Base-by-base conservation (phyloP, 2,888 invertebrate genomes). In the Nephrocerus scutellatus region DNA sequence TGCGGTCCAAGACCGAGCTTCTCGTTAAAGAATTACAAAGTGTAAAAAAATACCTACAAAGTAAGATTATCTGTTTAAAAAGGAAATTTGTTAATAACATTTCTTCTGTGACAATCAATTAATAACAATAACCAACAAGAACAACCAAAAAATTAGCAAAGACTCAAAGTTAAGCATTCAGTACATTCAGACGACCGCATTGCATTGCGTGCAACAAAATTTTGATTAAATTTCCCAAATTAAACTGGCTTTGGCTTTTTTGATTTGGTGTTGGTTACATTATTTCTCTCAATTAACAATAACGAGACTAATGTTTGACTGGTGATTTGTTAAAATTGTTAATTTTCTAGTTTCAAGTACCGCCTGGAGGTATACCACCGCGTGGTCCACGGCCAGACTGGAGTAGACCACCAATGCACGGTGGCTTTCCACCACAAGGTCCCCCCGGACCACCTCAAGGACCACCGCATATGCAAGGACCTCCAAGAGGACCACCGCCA, bases 361-460 rank as follows among this genome's bases (percentile, higher is more conserved):
- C 67, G 12, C 64, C 66, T 25, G 71, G 72, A 42, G 72, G 72
- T 4, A 73, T 74, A 72, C 71, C 68, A 32, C 70, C 67, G 15
- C 59, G 69, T 33, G 71, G 72, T 14, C 80, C 80, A 10, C 73
- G 81, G 20, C 80, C 80, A 2, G 83, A 83, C 56, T 84, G 84
- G 84, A 82, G 76, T 59, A 68, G 83, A 47, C 82, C 83, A 33
- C 82, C 82, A 43, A 79, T 79, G 78, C 79, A 79, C 66, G 77
- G 77, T 51, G 77, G 77, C 42, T 78, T 76, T 62, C 73, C 72
- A 53, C 73, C 72, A 29, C 73, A 73, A 53, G 73, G 72, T 49
- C 75, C 76, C 29, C 74, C 74, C 21, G 72, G 73, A 44, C 60
- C 60, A 28, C 75, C 72, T 53, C 79, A 79, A 63, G 79, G 79